These are phyloP conservation scores for Cyclargus thomasi DNA, from an alignment of 1,140 invertebrate species.

Conservation along the genomic window DNA sequence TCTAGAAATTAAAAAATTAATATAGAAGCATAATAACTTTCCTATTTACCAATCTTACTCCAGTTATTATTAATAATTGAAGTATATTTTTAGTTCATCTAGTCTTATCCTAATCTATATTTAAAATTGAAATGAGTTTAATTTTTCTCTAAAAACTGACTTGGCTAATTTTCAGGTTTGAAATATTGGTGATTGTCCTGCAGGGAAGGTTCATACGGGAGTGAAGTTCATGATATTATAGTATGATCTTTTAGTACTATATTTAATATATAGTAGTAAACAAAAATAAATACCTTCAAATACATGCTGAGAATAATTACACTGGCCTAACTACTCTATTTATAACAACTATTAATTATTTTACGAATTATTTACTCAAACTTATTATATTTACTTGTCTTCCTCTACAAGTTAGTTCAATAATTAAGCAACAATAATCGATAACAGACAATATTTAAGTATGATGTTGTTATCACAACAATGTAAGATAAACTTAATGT, in stretches of 20 bases:
- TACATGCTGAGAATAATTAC: not conserved
- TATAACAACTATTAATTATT: not conserved
- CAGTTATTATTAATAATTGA: too few relatives aligned
- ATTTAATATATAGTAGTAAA: too few relatives aligned
- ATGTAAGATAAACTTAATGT: not conserved
- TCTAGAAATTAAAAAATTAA: not conserved
- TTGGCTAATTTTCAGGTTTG: too few relatives aligned
- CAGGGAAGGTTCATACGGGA: too few relatives aligned
- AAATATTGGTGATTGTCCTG: too few relatives aligned
- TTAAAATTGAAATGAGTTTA: too few relatives aligned
- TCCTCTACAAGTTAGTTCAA: not conserved
- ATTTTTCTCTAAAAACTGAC: too few relatives aligned
- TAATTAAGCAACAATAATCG: not conserved
- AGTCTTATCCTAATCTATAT: too few relatives aligned
- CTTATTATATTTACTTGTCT: not conserved
- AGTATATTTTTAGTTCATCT: too few relatives aligned
- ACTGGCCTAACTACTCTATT: not conserved
- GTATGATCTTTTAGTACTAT: not conserved
- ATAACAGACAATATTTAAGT: conserved; percentile 1
- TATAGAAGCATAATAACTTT: too few relatives aligned
- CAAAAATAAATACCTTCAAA: not conserved
- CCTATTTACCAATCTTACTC: too few relatives aligned
- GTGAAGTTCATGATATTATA: too few relatives aligned
- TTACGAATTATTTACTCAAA: not conserved
- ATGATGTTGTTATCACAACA: not conserved